Evolutionary conservation across 2,113 vertebrate species (phyloP), one percentile per base, ranked within the genome.

Genomic region (Vidua chalybeata): DNA sequence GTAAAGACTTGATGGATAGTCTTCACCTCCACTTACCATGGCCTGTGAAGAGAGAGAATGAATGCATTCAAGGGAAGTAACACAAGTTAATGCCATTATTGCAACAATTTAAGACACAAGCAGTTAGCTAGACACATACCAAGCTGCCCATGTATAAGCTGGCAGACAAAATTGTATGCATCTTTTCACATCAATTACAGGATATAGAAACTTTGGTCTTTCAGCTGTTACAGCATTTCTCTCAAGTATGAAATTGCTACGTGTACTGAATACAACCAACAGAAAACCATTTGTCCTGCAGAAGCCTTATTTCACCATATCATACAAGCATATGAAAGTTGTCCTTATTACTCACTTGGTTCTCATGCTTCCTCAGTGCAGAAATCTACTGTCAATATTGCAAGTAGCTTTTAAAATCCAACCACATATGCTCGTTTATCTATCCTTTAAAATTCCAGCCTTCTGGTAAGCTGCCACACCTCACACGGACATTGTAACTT

Each of bases 11-110:
- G 28, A 21, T 58, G 51, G 46, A 79, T 31, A 95, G 78, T 76
- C 64, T 81, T 63, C 72, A 93, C 59, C 97, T 96, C 68, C 96
- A 99, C 99, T 99, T 99, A 99, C 99, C 99, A 99, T 99, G 96
- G 99, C 99, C 99, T 99, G 98, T 94, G 90, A 97, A 98, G 97
- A 98, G 97, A 98, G 97, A 98, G 97, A 98, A 94, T 95, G 98
- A 97, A 97, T 97, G 99, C 99, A 96, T 98, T 98, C 97, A 98
- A 99, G 97, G 98, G 97, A 99, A 98, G 98, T 97, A 97, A 96
- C 96, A 98, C 59, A 94, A 66, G 97, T 98, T 98, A 98, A 98
- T 98, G 97, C 81, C 73, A 76, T 91, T 78, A 68, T 51, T 83
- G 56, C 28, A 19, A 58, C 75, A 64, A 88, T 37, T 58, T 45